Evolutionary conservation across 2,888 invertebrate species (phyloP).

Genomic region (Spilarctia lutea): DNA sequence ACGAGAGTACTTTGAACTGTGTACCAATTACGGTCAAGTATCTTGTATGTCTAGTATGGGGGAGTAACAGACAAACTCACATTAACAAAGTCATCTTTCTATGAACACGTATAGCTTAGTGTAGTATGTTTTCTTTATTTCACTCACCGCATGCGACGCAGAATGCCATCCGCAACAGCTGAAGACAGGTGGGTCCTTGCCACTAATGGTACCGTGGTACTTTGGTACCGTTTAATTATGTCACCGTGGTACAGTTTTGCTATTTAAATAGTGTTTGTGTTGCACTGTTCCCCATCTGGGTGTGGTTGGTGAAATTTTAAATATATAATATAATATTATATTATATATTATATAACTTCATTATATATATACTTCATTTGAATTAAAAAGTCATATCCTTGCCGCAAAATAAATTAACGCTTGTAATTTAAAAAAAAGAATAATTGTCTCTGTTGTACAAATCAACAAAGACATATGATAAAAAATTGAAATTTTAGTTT

Average conservation of each 20-base stretch:
- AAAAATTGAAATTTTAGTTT: too few relatives aligned
- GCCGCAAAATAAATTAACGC: too few relatives aligned
- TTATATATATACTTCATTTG: too few relatives aligned
- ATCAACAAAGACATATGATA: too few relatives aligned
- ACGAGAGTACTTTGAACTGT: not conserved
- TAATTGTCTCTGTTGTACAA: too few relatives aligned
- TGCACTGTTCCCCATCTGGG: conserved; percentile 24
- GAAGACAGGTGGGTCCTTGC: conserved; percentile 77
- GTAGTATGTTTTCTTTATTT: conserved; percentile 68
- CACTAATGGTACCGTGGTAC: conserved; percentile 18
- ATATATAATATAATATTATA: too few relatives aligned
- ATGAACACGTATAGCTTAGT: conserved; percentile 54
- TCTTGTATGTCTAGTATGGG: not conserved
- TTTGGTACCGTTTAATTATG: not conserved
- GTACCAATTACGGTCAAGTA: not conserved
- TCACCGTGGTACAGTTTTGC: conserved; percentile 19
- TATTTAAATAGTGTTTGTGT: conserved; percentile 22
- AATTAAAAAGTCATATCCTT: too few relatives aligned
- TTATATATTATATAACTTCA: too few relatives aligned
- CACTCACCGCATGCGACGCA: conserved; percentile 77
- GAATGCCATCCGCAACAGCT: conserved; percentile 72
- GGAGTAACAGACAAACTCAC: not conserved
- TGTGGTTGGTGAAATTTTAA: conserved; percentile 10
- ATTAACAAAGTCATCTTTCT: conserved; percentile 29
- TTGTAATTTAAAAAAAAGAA: too few relatives aligned